Base-by-base conservation (phyloP, 2,797 vertebrate genomes). In the Carcharodon carcharias region DNA sequence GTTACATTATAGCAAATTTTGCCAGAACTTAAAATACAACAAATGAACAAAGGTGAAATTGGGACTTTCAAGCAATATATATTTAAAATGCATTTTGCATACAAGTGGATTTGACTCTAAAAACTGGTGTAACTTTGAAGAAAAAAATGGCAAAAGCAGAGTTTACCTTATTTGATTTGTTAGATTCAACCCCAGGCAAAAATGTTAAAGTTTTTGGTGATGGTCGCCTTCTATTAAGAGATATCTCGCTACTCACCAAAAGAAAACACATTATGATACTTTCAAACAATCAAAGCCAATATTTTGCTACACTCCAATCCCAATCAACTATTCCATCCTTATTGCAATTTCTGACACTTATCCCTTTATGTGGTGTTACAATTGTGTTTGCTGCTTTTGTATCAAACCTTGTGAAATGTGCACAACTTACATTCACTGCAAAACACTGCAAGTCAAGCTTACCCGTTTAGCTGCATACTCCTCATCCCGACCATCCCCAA, bases 381-480 rank as follows among this genome's bases (percentile, higher is more conserved):
- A 91, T 31, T 35, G 31, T 31, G 1, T 91, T 3, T 63, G 56
- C 56, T 92, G 35, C 14, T n/a, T 63, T 63, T 50, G 21, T 50
- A 50, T 50, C 21, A 85, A 85, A 50, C 82, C 80, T 50, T 93
- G 61, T 18, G n/a, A 92, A n/a, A 65, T 4, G 8, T 40, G 58
- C 89, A 93, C 7, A 26, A 56, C 23, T 63, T 56, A 77, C 28
- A 58, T 95, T 73, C 67, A 54, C 69, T n/a, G 69, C 9, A 77
- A 56, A 95, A 69, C 0, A 26, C 0, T 11, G 1, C 40, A 26
- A n/a, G 54, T 73, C 23, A 2, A 14, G 3, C 3, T 95, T 97
- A 99, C 99, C 99, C 99, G 99, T 97, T 99, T 99, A 5, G 99
- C 99, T 96, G 99, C 99, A 31, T 99, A 98, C 97, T 99, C 99